Evolutionary conservation across 2,113 vertebrate species (phyloP), one percentile per base, ranked within the genome.

Genomic region (Brachirus orientalis): DNA sequence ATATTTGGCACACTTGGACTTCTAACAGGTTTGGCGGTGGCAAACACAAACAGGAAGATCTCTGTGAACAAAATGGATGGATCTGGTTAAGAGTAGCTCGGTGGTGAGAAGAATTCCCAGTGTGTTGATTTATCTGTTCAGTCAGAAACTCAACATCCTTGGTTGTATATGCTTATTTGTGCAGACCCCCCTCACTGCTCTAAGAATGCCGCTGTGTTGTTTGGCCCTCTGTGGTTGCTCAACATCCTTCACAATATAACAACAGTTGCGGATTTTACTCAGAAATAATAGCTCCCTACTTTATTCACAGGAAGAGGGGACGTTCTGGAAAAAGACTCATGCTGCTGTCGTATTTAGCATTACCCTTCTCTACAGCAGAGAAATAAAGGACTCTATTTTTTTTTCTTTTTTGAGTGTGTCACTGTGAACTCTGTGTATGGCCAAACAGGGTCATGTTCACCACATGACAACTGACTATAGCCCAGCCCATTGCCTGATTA

Each of bases 1-100:
- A 89, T 88, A 89, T 90, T 89, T 89, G 83, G 80, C 79, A 68
- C 74, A 80, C 77, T 89, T 67, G 14, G 37, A 85, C 60, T 86
- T 88, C 70, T 69, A 80, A 82, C 79, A 66, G 78, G 44, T 78
- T 79, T 63, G 68, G 73, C 76, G 68, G 70, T 51, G 72, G 65
- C 1, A 10, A 62, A 57, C 22, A 60, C 84, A 90, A 90, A 91
- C 86, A 89, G 87, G 82, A 91, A 84, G 84, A 47, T 62, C 63
- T 61, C 35, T 70, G 70, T 70, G 68, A 87, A 56, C 75, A 86
- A 75, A 68, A 76, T 60, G 7, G 66, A 82, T 20, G 73, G 61
- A 43, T 77, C 70, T 82, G 77, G 77, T 77, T 62, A 33, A 69
- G 72, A 19, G 37, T 59, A 47, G 28, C 67, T 71, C 1, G 8